Evolutionary conservation across 2,113 vertebrate species (phyloP).

Genomic region (Macroglossus sobrinus): DNA sequence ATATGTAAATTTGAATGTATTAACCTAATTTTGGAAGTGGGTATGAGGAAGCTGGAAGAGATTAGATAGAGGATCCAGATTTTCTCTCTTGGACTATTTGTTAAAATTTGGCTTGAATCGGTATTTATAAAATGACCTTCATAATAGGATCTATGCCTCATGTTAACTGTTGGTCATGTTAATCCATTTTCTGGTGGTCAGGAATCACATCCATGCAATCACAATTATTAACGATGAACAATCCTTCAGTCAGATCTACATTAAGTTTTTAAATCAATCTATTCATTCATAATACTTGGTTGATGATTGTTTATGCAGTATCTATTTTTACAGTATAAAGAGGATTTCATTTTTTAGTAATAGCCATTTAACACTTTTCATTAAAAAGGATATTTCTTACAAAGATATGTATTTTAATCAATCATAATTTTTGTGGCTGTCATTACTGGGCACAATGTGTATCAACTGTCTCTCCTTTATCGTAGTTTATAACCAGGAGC

Average conservation of each 20-base stretch:
- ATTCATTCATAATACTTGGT: neutral
- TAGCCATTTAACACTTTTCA: neutral
- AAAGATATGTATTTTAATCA: neutral
- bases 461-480: neutral
- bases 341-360: neutral
- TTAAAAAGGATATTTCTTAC: neutral
- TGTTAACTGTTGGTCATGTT: neutral
- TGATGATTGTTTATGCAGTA: neutral
- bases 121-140: neutral
- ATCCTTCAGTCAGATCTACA: neutral
- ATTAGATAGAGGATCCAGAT: neutral
- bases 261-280: slow-evolving; percentile 8
- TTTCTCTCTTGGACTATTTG: neutral
- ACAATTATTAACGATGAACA: neutral
- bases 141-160: neutral
- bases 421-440: neutral
- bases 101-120: neutral
- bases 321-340: neutral
- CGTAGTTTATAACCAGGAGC: neutral
- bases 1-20: neutral
- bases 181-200: neutral
- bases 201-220: neutral
- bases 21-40: neutral
- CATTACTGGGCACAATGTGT: neutral
- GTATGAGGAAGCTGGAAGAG: neutral